phyloP scores from a whole-genome alignment of 2,888 invertebrate species.

The Buathra laborator region DNA sequence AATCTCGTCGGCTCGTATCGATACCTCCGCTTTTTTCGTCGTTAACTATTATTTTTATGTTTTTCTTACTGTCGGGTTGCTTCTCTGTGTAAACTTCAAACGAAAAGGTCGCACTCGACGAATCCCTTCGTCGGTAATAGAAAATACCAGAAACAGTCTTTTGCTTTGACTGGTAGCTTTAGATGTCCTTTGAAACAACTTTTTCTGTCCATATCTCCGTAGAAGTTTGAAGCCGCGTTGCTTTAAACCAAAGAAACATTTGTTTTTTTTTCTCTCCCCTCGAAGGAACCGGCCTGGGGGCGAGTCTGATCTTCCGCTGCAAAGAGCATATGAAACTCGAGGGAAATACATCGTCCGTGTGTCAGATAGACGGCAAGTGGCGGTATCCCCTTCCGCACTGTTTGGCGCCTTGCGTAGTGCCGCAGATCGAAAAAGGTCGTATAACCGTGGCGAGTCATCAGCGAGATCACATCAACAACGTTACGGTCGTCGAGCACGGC shows the following conservation, averaged over 20 bases:
- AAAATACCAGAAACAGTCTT: not conserved
- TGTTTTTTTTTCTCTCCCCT: constrained; percentile 38
- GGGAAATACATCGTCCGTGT: constrained; percentile 95
- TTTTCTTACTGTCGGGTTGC: not conserved
- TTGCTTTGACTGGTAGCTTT: not conserved
- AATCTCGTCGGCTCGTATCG: constrained; percentile 18
- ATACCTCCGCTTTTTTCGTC: constrained; percentile 25
- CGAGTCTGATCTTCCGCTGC: constrained; percentile 97
- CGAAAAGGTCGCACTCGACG: constrained; percentile 41
- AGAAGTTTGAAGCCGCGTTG: not conserved
- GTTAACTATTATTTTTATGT: constrained; percentile 13
- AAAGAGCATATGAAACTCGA: constrained; percentile 96
- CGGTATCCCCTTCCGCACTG: constrained; percentile 97
- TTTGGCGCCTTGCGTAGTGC: constrained; percentile 97
- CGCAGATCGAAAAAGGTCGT: constrained; percentile 93
- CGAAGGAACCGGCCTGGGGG: constrained; percentile 94
- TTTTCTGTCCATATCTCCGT: not conserved
- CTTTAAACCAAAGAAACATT: not conserved
- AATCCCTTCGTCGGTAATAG: not conserved
- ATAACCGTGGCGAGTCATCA: constrained; percentile 88
- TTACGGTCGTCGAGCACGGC: constrained; percentile 90
- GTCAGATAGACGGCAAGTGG: constrained; percentile 98
- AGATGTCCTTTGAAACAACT: not conserved
- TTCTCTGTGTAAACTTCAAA: constrained; percentile 32
- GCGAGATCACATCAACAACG: constrained; percentile 82